Evolutionary conservation across 2,888 invertebrate genomes (phyloP).

Genomic region (Rotaria macrura): DNA sequence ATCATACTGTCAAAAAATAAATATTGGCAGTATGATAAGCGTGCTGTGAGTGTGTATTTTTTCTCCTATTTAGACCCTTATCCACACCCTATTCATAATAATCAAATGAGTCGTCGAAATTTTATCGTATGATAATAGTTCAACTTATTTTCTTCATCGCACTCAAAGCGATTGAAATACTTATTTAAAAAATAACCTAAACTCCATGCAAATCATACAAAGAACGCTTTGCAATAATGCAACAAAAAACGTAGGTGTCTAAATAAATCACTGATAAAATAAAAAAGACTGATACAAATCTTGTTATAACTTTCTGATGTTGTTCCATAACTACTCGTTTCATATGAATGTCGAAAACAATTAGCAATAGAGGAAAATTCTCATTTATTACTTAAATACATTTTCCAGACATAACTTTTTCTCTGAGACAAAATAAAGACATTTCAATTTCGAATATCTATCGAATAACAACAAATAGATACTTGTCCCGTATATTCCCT

Average conservation of each 20-base stretch:
- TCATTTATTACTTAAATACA: conserved; percentile 95
- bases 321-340: conserved; percentile 49
- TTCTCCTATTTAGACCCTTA: no score
- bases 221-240: background rate
- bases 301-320: background rate
- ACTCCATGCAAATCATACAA: no score
- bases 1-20: no score
- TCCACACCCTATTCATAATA: no score
- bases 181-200: no score
- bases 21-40: no score
- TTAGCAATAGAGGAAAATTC: conserved; percentile 99
- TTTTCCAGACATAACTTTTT: conserved; percentile 98
- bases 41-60: no score
- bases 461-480: conserved; percentile 36
- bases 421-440: conserved; percentile 40
- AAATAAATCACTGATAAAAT: background rate
- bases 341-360: conserved; percentile 97
- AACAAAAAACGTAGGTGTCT: background rate
- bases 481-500: conserved; percentile 95
- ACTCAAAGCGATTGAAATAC: no score
- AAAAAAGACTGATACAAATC: background rate
- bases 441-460: no score
- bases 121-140: no score
- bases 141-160: no score
- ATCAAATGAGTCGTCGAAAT: no score